Conservation (phyloP, 1,140 invertebrate genomes). For the Cyclina sinensis region DNA sequence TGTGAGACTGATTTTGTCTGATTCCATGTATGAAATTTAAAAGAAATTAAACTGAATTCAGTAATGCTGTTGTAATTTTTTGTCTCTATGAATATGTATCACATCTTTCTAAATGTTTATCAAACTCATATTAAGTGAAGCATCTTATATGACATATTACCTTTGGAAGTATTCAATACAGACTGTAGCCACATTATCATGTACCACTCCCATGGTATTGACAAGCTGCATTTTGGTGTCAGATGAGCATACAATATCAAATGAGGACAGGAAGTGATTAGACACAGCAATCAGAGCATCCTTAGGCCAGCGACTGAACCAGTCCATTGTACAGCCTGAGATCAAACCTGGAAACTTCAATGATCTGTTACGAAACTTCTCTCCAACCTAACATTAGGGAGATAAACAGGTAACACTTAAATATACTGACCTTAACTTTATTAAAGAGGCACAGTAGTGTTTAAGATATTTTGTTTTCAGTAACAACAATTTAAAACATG, state of each 20-base stretch:
- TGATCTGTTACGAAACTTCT: conserved; percentile 91
- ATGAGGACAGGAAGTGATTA: conserved; percentile 95
- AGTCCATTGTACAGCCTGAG: conserved; percentile 98
- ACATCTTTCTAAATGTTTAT: too few relatives aligned
- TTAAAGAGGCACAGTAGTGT: too few relatives aligned
- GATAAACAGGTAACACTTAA: too few relatives aligned
- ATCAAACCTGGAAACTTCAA: conserved; percentile 98
- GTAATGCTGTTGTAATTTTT: too few relatives aligned
- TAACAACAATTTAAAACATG: too few relatives aligned
- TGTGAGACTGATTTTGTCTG: too few relatives aligned
- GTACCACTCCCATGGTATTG: conserved; percentile 91
- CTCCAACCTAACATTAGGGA: conserved; percentile 83
- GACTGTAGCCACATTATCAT: conserved; percentile 93
- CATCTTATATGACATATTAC: conserved; percentile 86
- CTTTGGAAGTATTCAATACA: conserved; percentile 97
- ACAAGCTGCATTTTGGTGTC: conserved; percentile 95
- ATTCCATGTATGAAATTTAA: too few relatives aligned
- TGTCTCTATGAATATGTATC: too few relatives aligned
- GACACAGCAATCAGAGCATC: conserved; percentile 97
- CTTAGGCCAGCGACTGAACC: conserved; percentile 98
- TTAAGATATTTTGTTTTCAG: too few relatives aligned
- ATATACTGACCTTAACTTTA: too few relatives aligned
- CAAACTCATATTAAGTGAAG: background rate
- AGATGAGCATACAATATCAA: conserved; percentile 94
- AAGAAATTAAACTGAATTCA: too few relatives aligned